Evolutionary conservation across 2,888 invertebrate genomes (phyloP).

Genomic region (Plebejus melissa): DNA sequence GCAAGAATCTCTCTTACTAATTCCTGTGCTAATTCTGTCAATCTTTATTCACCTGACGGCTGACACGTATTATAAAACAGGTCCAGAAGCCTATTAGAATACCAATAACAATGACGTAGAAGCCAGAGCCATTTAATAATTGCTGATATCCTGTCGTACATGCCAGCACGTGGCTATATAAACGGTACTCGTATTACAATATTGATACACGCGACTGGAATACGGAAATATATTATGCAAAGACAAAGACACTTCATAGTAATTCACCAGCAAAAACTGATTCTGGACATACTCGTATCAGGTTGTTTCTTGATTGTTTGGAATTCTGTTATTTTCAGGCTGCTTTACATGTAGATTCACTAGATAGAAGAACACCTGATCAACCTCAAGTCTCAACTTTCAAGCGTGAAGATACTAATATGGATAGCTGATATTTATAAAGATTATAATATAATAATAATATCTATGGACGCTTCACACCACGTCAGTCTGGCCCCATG

Average conservation of each 20-base stretch:
- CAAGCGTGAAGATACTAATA: background rate
- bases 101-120: background rate
- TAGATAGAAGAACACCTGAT: background rate
- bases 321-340: constrained; percentile 2
- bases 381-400: background rate
- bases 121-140: background rate
- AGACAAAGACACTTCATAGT: background rate
- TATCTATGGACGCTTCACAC: too few species aligned
- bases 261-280: constrained; percentile 7
- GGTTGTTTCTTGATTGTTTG: background rate
- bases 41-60: background rate
- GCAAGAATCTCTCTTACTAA: background rate
- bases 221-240: constrained; percentile 1
- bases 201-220: background rate
- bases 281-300: background rate
- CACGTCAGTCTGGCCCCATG: too few species aligned
- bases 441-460: too few species aligned
- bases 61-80: background rate
- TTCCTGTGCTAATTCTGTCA: background rate
- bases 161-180: constrained; percentile 10
- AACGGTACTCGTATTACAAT: constrained; percentile 15
- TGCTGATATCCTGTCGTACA: constrained; percentile 12
- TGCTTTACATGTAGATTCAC: background rate
- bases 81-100: background rate
- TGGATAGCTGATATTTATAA: too few species aligned